Evolutionary conservation across 2,888 invertebrate species (phyloP).

Genomic region (Coenonympha glycerion): DNA sequence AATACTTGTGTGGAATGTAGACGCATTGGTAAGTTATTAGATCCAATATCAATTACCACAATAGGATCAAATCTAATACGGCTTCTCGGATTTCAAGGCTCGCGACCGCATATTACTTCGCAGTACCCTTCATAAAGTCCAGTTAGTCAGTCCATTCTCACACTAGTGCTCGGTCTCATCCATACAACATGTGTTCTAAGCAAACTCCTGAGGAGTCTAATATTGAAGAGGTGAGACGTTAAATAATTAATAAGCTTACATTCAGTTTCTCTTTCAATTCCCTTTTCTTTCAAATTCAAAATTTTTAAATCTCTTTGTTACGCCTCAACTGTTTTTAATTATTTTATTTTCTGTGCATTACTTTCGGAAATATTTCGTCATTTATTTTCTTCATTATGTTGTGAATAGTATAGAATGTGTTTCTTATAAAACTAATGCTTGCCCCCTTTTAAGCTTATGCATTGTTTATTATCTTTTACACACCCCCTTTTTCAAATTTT

Average conservation of each 20-base stretch:
- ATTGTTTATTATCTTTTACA: too few relatives aligned
- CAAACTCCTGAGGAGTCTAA: slow-evolving; percentile 59
- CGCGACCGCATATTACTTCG: slow-evolving; percentile 32
- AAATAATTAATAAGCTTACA: slow-evolving; percentile 28
- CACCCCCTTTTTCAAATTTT: slow-evolving; percentile 48
- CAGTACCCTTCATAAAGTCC: slow-evolving; percentile 30
- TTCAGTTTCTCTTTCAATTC: not conserved
- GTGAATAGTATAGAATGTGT: slow-evolving; percentile 13
- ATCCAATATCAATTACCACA: slow-evolving; percentile 36
- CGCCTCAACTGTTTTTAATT: not conserved
- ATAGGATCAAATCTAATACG: slow-evolving; percentile 34
- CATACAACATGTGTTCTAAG: slow-evolving; percentile 69
- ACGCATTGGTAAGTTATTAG: slow-evolving; percentile 28
- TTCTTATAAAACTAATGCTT: slow-evolving; percentile 21
- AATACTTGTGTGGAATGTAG: slow-evolving; percentile 21
- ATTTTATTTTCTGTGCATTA: not conserved
- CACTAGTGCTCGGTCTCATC: slow-evolving; percentile 48
- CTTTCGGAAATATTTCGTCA: not conserved
- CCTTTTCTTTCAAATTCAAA: slow-evolving; percentile 6
- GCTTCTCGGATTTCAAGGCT: slow-evolving; percentile 30
- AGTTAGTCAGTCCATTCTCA: slow-evolving; percentile 62
- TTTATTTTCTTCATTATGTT: not conserved
- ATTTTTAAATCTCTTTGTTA: slow-evolving; percentile 8
- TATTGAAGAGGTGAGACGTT: slow-evolving; percentile 62
- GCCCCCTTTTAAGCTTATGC: slow-evolving; percentile 52